phyloP scores from a whole-genome alignment of 2,888 invertebrate species.

The Drosophila dives region DNA sequence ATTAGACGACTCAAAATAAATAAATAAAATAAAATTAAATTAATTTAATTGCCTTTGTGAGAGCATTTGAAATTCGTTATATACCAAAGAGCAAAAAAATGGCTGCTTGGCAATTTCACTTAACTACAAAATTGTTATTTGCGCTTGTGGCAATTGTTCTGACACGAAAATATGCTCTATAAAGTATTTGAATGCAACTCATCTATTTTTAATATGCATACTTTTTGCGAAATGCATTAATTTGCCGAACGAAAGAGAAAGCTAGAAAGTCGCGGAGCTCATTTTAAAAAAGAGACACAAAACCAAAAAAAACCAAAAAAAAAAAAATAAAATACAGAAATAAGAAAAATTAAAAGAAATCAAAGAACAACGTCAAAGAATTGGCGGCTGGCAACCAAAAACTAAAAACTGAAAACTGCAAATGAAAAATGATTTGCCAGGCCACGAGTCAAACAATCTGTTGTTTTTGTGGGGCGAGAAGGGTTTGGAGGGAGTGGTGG shows the following conservation, averaged over 20 bases:
- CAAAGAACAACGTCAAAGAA: conserved; percentile 51
- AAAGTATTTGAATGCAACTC: conserved; percentile 1
- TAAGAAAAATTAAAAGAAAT: conserved; percentile 1
- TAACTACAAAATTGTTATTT: conserved; percentile 1
- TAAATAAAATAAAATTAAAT: neutral
- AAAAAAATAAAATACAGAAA: conserved; percentile 25
- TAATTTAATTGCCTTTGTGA: neutral
- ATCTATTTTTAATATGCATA: conserved; percentile 13
- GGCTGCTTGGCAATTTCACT: conserved; percentile 1
- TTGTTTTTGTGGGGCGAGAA: neutral
- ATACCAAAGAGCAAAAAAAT: neutral
- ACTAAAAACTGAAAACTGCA: conserved; percentile 42
- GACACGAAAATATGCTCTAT: conserved; percentile 4
- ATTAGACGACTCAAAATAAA: neutral
- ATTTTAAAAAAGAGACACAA: neutral
- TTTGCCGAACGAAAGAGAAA: conserved; percentile 16
- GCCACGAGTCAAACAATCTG: conserved; percentile 64
- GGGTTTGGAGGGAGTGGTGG: neutral
- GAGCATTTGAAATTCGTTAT: neutral
- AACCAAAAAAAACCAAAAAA: no score
- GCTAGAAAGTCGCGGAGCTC: neutral
- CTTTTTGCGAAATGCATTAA: conserved; percentile 18
- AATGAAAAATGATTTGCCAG: conserved; percentile 70
- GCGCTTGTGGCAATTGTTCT: conserved; percentile 8
- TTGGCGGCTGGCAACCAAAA: conserved; percentile 11